phyloP scores from a whole-genome alignment of 2,888 invertebrate genomes.

The Drosophila niveifrons region DNA sequence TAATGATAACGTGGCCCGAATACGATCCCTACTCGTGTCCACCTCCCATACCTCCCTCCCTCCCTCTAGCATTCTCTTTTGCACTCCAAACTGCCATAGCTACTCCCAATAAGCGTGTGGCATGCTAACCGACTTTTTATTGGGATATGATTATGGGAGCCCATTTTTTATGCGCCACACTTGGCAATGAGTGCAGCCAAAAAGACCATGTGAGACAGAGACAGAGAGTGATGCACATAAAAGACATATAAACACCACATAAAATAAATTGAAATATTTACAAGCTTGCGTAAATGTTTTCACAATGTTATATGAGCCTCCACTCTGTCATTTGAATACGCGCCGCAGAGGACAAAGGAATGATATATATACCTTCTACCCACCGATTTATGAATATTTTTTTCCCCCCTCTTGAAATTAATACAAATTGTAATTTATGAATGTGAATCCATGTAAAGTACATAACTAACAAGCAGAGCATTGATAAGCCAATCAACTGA shows the following conservation, averaged over 20 bases:
- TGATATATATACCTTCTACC: constrained; percentile 9
- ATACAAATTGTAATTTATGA: background rate
- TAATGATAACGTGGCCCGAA: constrained; percentile 73
- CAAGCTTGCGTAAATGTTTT: constrained; percentile 75
- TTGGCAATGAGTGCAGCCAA: constrained; percentile 58
- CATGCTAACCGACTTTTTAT: constrained; percentile 78
- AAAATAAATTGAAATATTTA: constrained; percentile 81
- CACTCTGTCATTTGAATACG: constrained; percentile 68
- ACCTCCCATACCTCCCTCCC: background rate
- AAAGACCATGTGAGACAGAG: constrained; percentile 12
- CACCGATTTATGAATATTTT: background rate
- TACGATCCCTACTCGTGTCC: constrained; percentile 34
- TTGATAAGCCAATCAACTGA: background rate
- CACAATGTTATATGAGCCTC: constrained; percentile 65
- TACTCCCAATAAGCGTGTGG: constrained; percentile 57
- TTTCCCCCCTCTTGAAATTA: background rate
- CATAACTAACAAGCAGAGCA: background rate
- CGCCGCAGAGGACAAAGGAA: constrained; percentile 25
- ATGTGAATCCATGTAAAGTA: background rate
- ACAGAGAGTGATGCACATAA: constrained; percentile 67
- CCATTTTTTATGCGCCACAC: constrained; percentile 74
- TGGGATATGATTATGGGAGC: constrained; percentile 78
- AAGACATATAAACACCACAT: constrained; percentile 68
- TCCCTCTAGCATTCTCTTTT: background rate
- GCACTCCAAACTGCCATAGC: constrained; percentile 9